Base-by-base conservation (phyloP, 2,888 invertebrate species). In the Pheosia gnoma region DNA sequence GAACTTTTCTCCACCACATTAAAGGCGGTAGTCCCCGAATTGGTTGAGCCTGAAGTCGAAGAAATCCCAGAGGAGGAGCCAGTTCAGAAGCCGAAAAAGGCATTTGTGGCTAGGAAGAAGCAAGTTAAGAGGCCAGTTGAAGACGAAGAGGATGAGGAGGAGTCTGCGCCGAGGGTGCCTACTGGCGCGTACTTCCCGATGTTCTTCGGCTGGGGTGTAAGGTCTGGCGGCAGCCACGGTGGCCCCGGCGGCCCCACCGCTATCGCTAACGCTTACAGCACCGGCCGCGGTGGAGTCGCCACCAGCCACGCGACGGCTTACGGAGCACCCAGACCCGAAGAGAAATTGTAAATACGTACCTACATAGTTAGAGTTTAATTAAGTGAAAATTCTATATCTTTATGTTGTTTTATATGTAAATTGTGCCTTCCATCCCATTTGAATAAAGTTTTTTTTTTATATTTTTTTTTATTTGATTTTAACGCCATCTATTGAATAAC, bases 221-320 rank as follows among this genome's bases (percentile, higher is more conserved):
- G 93, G 58, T 80, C 90, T 0, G 89, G 89, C 0, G 89, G 90
- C 36, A 88, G 89, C n/a, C 94, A 94, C 0, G 95, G 95, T 4
- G 88, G 89, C n/a, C 94, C 94, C 0, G 95, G 95, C 4, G 94
- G 95, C 0, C 94, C 96, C 10, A 96, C 95, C 0, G 96, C 96
- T 3, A 94, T 96, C 25, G 96, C 96, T 41, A 96, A 96, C 79
- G 95, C 96, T 62, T 96, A 95, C 82, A 96, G 96, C 79, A 96
- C 96, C 0, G 95, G 95, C 2, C 94, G 95, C 68, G 95, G 96
- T 4, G 96, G 96, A 1, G 95, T 96, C 3, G 96, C 96, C 10
- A 95, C 95, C 63, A 96, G 96, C 70, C 96, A 96, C 70, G 96
- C 96, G 0, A 96, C 96, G 0, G 95, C 96, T 0, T 96, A 96